phyloP scores from a whole-genome alignment of 2,113 vertebrate genomes.

The Amazona guildingii region DNA sequence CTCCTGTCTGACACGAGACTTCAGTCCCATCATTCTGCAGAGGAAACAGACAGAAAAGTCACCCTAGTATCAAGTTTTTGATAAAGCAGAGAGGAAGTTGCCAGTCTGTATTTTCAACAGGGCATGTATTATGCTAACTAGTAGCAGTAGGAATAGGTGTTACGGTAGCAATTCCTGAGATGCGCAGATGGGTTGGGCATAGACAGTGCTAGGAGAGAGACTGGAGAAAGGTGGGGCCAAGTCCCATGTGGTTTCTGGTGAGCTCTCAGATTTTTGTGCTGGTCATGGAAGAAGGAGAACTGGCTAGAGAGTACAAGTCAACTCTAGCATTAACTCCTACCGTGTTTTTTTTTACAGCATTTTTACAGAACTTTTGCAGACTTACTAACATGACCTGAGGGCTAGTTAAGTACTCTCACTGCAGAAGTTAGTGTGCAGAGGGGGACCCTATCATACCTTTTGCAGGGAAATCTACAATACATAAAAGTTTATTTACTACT shows the following conservation, averaged over 20 bases:
- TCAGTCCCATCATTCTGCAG: conserved; percentile 82
- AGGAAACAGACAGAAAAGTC: background rate
- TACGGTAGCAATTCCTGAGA: background rate
- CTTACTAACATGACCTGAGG: background rate
- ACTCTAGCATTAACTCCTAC: background rate
- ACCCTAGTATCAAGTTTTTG: background rate
- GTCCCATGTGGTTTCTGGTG: background rate
- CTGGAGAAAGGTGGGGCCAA: background rate
- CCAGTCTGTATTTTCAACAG: background rate
- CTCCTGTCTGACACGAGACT: conserved; percentile 80
- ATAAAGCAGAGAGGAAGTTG: background rate
- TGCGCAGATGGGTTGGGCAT: background rate
- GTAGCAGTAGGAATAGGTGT: background rate
- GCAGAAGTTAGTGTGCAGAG: background rate
- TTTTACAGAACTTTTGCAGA: background rate
- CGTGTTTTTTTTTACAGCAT: background rate
- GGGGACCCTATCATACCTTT: background rate
- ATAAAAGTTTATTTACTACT: background rate
- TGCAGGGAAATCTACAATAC: background rate
- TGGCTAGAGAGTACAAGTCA: background rate
- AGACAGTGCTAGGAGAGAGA: background rate
- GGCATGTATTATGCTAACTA: background rate
- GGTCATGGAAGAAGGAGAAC: background rate
- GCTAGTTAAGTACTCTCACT: background rate
- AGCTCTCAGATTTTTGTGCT: background rate